Base-by-base conservation (phyloP, 2,797 vertebrate genomes). In the Amblyopsis hoosieri region DNA sequence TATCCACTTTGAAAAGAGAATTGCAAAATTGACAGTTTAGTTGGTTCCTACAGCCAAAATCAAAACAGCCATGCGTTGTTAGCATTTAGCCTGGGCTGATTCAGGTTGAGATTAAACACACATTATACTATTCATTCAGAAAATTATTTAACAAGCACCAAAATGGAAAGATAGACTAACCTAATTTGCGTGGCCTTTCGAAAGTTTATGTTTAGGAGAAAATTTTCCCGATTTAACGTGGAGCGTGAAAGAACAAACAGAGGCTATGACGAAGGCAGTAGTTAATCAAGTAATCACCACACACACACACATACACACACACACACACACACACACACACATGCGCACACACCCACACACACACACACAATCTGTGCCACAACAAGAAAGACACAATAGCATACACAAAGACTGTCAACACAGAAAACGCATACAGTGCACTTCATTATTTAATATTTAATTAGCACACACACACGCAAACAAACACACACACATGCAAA, bases 261-360 rank as follows among this genome's bases (percentile, higher is more conserved):
- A 71, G 7, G 63, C 7, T 57, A 57, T 4, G 62, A 73, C 14
- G 63, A 69, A 74, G 61, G 0, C 10, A 71, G 60, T 57, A 47
- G 59, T 68, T 72, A 66, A 76, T 82, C 61, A 80, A 75, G 76
- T 56, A 70, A 82, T 71, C 61, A 77, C 45, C 12, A 60, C 45
- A 60, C 45, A 47, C 45, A 59, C 45, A 59, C 19, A 59, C 45
- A 76, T 45, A 51, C 49, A 52, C 9, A 9, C 17, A 19, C 50
- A 11, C 17, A 2, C 19, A 53, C 51, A 53, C 15, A 5, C 12
- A 19, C 19, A 12, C 15, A 51, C 49, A 12, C 51, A 53, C 15
- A 4, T 12, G 9, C 5, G 8, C 50, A 6, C 51, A 23, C 14
- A 15, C 45, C 57, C 13, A 29, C 23, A 14, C 45, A 29, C 7